A percentile compares a stretch with the other conserved stretches of the same genome.
These are phyloP conservation scores for Dicrostonyx torquatus DNA, from an alignment of 2,797 vertebrate genomes.

Conservation along the genomic window DNA sequence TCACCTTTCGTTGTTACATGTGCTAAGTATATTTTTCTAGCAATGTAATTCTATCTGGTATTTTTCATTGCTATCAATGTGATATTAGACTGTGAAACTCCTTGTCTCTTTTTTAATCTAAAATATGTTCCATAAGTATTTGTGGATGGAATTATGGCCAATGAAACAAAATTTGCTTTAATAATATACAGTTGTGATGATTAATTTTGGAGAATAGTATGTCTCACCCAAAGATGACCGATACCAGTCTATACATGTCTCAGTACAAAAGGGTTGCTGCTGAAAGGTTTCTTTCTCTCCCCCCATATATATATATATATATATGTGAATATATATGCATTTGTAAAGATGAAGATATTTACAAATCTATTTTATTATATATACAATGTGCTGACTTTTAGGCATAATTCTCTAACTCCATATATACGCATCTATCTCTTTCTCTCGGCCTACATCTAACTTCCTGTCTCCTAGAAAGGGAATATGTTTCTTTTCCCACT, in stretches of 20 bases:
- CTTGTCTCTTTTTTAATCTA: neutral
- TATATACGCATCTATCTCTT: no score
- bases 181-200: neutral
- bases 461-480: neutral
- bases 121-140: neutral
- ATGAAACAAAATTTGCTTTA: neutral
- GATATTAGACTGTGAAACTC: neutral
- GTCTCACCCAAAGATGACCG: neutral
- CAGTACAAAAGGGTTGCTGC: neutral
- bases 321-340: no score
- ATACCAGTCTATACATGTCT: neutral
- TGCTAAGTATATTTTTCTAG: neutral
- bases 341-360: neutral
- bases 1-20: neutral
- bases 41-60: neutral
- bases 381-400: neutral
- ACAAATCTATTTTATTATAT: neutral
- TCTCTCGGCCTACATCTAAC: neutral
- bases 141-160: neutral
- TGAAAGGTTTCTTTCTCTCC: neutral
- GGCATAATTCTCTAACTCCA: neutral
- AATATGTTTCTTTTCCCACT: neutral
- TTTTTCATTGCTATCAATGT: neutral
- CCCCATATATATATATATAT: no score
- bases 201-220: neutral